phyloP scores from a whole-genome alignment of 1,140 invertebrate species.

The Psilanteris sp. region DNA sequence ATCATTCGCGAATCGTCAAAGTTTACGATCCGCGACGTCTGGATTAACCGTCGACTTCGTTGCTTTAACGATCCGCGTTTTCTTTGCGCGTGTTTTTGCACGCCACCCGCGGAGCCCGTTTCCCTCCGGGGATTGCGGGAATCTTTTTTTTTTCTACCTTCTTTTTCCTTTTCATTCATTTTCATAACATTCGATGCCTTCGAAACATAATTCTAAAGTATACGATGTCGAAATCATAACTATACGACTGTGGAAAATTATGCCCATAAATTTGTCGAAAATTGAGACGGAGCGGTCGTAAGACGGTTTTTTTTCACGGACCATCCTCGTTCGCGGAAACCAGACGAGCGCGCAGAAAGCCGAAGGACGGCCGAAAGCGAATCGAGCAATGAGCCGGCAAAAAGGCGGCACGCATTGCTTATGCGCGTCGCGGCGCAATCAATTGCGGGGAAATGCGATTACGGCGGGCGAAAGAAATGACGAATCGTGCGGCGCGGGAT shows the following conservation, averaged over 20 bases:
- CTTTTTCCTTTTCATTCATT: not conserved
- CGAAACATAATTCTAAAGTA: not conserved
- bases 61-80: too few relatives aligned
- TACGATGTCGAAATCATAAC: not conserved
- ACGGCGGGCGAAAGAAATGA: too few relatives aligned
- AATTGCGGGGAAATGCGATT: too few relatives aligned
- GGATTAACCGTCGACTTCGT: too few relatives aligned
- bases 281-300: not conserved
- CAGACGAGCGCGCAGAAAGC: not conserved
- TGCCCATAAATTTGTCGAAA: not conserved
- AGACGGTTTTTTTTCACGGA: not conserved
- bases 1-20: too few relatives aligned
- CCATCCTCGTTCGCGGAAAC: not conserved
- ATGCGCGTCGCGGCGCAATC: too few relatives aligned
- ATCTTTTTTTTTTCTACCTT: too few relatives aligned
- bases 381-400: too few relatives aligned
- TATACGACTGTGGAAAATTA: not conserved
- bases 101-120: too few relatives aligned
- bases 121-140: not conserved
- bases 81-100: not conserved
- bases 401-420: too few relatives aligned
- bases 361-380: not conserved
- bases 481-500: too few relatives aligned
- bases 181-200: not conserved
- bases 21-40: too few relatives aligned